phyloP scores from a whole-genome alignment of 35 echinoderm and acorn worm genomes.

The Holothuria glaberrima region DNA sequence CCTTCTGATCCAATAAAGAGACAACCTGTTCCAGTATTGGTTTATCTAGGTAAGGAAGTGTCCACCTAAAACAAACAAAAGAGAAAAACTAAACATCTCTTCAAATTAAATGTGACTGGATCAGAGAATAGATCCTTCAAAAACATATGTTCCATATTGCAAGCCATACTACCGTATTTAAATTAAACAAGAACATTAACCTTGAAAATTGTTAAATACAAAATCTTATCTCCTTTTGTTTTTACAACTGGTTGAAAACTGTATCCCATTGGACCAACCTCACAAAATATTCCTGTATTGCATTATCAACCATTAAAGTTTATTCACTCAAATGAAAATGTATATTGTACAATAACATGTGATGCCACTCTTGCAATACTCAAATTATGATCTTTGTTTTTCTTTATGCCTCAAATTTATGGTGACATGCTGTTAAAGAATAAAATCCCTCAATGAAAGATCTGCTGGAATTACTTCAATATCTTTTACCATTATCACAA shows the following conservation, averaged over 20 bases:
- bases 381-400: too few species aligned
- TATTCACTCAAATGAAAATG: too few species aligned
- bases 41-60: not conserved
- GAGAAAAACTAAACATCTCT: not conserved
- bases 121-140: not conserved
- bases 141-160: not conserved
- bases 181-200: not conserved
- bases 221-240: not conserved
- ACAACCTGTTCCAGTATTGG: not conserved
- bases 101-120: not conserved
- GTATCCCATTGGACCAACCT: not conserved
- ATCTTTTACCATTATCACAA: too few species aligned
- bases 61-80: not conserved
- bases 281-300: not conserved
- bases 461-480: too few species aligned
- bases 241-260: not conserved
- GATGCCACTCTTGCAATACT: too few species aligned
- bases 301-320: too few species aligned
- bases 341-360: too few species aligned
- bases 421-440: too few species aligned
- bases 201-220: too few species aligned
- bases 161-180: not conserved
- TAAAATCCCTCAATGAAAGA: too few species aligned
- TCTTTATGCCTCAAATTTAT: too few species aligned
- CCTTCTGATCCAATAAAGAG: not conserved